Base-by-base conservation (phyloP, 2,113 vertebrate genomes). In the Malurus elegans region DNA sequence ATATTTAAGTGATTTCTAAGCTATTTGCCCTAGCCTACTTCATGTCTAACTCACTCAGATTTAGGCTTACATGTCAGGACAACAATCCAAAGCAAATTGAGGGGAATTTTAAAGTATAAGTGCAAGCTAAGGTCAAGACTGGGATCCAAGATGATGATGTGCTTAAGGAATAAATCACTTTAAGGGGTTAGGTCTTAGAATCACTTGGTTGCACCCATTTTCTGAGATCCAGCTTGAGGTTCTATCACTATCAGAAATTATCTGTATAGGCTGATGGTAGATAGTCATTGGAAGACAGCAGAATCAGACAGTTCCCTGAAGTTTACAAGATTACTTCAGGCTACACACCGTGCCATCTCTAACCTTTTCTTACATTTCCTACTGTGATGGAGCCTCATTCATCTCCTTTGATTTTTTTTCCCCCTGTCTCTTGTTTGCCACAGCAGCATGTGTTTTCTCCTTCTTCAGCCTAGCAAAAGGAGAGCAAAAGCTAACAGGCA, bases 351-450 rank as follows among this genome's bases (percentile, higher is more conserved):
- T 73, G 57, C 38, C 14, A 69, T 64, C 19, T 69, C 78, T 90
- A 93, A 81, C 84, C 45, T 95, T 88, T 87, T 29, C 76, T 95
- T 74, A 36, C 71, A 65, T 88, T 91, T 84, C 40, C 84, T 64
- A 2, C 65, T 56, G 34, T 51, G 76, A 48, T 79, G 53, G 69
- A 92, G 50, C 40, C 24, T 95, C 57, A 67, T 86, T 81, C 40
- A 67, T 81, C 31, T 82, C 42, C 80, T 88, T 42, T 60, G n/a
- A 40, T 56, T 64, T 62, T 60, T 76, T 44, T 4, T 4, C 29
- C 29, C 17, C 12, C 29, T 4, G 5, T 71, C 48, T 66, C 32
- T 56, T 56, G 4, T 78, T 93, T 89, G 60, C 20, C 48, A 70
- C 11, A 78, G 50, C 32, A 91, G 6, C 2, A 0, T 36, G 51